These are phyloP conservation scores for Sebastes steindachneri DNA, from an alignment of 2,797 vertebrate species.

Conservation along the genomic window DNA sequence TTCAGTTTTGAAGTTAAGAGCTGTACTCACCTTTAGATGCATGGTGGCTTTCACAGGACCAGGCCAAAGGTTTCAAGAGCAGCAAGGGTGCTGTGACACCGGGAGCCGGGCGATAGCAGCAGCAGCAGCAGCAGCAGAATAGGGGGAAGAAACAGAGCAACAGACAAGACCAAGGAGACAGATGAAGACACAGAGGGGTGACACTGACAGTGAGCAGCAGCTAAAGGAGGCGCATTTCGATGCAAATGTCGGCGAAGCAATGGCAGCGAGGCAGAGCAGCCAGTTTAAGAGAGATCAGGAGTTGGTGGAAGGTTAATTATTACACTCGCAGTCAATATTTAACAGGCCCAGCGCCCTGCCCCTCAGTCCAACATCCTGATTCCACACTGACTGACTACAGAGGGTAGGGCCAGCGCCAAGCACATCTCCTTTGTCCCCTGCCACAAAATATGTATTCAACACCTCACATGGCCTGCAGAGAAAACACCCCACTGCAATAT, in stretches of 20 bases:
- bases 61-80: conserved; percentile 57
- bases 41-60: conserved; percentile 30
- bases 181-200: not conserved
- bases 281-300: conserved; percentile 82
- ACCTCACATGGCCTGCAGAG: not conserved
- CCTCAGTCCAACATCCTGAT: conserved; percentile 85
- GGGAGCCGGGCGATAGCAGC: not conserved
- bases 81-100: conserved; percentile 1
- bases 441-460: conserved; percentile 43
- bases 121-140: not conserved
- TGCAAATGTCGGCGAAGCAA: conserved; percentile 54
- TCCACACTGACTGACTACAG: conserved; percentile 67
- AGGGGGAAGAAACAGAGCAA: not conserved
- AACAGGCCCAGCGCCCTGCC: conserved; percentile 83
- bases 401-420: conserved; percentile 65
- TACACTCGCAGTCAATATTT: conserved; percentile 86
- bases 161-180: not conserved
- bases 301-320: conserved; percentile 84
- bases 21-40: conserved; percentile 67
- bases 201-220: not conserved
- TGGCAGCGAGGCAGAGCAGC: conserved; percentile 72
- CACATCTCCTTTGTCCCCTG: conserved; percentile 70
- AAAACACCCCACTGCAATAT: not conserved
- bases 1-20: not conserved
- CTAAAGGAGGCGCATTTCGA: not conserved